These are phyloP conservation scores for Nephrotoma guestfalica DNA, from an alignment of 2,888 invertebrate genomes.

Conservation along the genomic window DNA sequence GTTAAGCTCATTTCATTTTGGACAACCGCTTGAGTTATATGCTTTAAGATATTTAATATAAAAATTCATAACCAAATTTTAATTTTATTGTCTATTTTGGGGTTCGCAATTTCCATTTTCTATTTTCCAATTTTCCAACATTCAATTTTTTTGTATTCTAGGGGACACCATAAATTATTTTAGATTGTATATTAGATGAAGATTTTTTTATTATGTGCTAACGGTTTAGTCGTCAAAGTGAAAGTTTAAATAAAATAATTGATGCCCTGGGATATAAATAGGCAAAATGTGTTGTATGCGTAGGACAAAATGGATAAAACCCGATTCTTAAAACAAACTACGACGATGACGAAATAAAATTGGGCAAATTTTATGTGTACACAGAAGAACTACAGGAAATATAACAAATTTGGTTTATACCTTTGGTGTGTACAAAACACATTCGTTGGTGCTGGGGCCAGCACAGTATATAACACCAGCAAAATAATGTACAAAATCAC, in stretches of 20 bases:
- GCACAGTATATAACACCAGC: neutral
- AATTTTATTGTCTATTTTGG: neutral
- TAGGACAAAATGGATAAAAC: neutral
- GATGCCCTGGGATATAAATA: neutral
- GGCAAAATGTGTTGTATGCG: neutral
- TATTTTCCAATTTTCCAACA: neutral
- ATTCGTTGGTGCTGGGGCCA: neutral
- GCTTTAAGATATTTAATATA: neutral
- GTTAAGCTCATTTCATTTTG: neutral
- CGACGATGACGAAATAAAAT: neutral
- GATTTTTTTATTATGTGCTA: neutral
- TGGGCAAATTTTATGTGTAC: neutral
- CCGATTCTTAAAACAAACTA: neutral
- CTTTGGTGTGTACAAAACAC: neutral
- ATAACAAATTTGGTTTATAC: neutral
- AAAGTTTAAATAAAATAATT: neutral
- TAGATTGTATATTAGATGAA: neutral
- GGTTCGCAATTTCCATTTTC: neutral
- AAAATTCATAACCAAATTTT: neutral
- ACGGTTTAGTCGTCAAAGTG: neutral
- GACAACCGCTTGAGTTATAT: neutral
- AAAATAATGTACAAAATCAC: neutral
- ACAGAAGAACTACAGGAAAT: neutral
- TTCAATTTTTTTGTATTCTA: neutral
- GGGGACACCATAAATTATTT: neutral